Conservation (phyloP, 2,797 vertebrate genomes). For the Novumbra hubbsi region DNA sequence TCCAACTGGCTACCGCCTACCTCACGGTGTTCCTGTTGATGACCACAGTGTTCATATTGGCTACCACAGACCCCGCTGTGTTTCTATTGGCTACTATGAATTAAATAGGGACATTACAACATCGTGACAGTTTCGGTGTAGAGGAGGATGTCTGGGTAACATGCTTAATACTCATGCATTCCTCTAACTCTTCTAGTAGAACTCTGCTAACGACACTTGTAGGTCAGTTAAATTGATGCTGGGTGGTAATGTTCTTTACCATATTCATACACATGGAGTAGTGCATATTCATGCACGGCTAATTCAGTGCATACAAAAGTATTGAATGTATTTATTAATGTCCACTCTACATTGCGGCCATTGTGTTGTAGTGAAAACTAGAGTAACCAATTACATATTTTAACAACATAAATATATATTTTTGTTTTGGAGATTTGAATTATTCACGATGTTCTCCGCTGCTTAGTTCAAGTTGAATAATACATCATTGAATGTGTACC, state of each 20-base stretch:
- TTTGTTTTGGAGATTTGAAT: slow-evolving; percentile 51
- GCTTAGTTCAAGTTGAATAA: slow-evolving; percentile 44
- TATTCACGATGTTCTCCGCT: slow-evolving; percentile 39
- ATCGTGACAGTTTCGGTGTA: slow-evolving; percentile 33
- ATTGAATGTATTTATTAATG: slow-evolving; percentile 55
- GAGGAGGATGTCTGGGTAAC: slow-evolving; percentile 47
- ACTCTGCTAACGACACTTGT: slow-evolving; percentile 49
- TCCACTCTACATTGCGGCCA: slow-evolving; percentile 44
- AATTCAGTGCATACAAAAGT: slow-evolving; percentile 55
- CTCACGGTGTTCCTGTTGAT: slow-evolving; percentile 16
- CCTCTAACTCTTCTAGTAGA: slow-evolving; percentile 21
- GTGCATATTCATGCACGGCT: no score
- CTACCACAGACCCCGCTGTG: background rate
- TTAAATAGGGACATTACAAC: background rate
- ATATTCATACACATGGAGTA: slow-evolving; percentile 48
- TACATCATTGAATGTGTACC: slow-evolving; percentile 18
- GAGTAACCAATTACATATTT: slow-evolving; percentile 64
- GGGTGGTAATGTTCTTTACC: slow-evolving; percentile 48
- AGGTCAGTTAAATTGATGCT: slow-evolving; percentile 44
- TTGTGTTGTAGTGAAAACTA: slow-evolving; percentile 48
- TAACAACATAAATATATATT: slow-evolving; percentile 62
- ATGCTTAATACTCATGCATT: slow-evolving; percentile 58
- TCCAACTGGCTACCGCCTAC: slow-evolving; percentile 23
- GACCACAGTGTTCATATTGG: background rate
- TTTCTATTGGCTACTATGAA: slow-evolving; percentile 19